Evolutionary conservation across 2,797 vertebrate species (phyloP).

Genomic region (Dermochelys coriacea): DNA sequence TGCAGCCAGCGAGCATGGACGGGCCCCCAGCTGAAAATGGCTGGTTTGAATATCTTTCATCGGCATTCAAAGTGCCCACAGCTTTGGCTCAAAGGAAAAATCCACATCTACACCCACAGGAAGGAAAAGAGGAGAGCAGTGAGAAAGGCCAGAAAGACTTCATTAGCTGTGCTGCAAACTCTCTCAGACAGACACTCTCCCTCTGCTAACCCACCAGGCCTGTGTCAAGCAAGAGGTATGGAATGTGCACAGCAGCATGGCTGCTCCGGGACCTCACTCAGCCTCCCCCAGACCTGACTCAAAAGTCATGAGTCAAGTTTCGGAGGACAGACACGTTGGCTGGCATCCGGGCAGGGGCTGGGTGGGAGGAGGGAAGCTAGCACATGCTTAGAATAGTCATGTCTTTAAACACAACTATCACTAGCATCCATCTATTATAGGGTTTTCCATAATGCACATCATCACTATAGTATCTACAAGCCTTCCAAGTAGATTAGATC

Average conservation of each 20-base stretch:
- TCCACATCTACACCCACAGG: neutral
- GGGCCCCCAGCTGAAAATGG: neutral
- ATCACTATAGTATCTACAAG: neutral
- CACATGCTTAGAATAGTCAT: neutral
- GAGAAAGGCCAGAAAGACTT: neutral
- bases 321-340: accelerated
- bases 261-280: neutral
- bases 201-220: neutral
- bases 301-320: neutral
- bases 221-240: neutral
- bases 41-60: neutral
- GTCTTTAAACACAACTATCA: accelerated
- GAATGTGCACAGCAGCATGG: accelerated
- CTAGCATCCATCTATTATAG: too few species aligned
- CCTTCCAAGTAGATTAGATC: accelerated
- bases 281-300: accelerated
- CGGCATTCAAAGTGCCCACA: neutral
- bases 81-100: neutral
- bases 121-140: neutral
- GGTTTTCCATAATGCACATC: neutral
- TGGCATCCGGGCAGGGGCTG: neutral
- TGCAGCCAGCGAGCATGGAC: neutral
- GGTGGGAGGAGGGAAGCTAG: neutral
- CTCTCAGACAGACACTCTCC: neutral
- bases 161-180: accelerated